Evolutionary conservation across 2,888 invertebrate genomes (phyloP), one percentile per base, ranked within the genome.

Genomic region (Rhagonycha lutea): DNA sequence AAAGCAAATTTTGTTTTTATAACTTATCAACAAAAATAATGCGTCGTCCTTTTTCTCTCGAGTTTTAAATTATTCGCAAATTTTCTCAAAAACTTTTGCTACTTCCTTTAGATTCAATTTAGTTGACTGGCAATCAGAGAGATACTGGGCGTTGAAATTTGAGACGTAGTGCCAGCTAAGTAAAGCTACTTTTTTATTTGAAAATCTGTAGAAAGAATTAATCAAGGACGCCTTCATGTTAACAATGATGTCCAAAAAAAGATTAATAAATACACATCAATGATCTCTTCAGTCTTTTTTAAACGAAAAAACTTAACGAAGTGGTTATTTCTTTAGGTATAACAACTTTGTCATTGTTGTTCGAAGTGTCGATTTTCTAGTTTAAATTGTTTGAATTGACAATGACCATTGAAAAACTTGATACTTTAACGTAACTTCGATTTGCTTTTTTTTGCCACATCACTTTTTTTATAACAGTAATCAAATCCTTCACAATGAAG

Each of bases 81-180:
- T 71, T 75, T 75, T 65, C 71, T 76, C 76, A 14, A 70, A 61
- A 70, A 73, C 69, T 69, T 61, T 70, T 76, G 63, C 47, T 70
- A 76, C 67, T 76, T 70, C 70, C 70, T 76, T 76, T 74, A 69
- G 74, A 77, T 72, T 74, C 60, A 74, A 77, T 77, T 74, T 77
- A 74, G 77, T 74, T 74, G 71, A 72, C 69, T 74, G 62, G 76
- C 74, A 74, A 77, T 77, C 74, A 77, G 68, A 77, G 47, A 47
- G 77, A 69, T 62, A 70, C 70, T 70, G 67, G 73, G 73, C 76
- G 76, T 73, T 68, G 76, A 76, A 70, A 76, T 76, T 76, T 72
- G 69, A 70, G 73, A 70, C 70, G 67, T 61, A 68, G n/a, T n/a
- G n/a, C 73, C 72, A 26, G 77, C 72, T 74, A 69, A 73, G 69